A percentile compares a stretch with the other conserved stretches of the same genome.
These are phyloP conservation scores for Halyomorpha halys DNA, from an alignment of 1,140 invertebrate genomes.

Conservation along the genomic window DNA sequence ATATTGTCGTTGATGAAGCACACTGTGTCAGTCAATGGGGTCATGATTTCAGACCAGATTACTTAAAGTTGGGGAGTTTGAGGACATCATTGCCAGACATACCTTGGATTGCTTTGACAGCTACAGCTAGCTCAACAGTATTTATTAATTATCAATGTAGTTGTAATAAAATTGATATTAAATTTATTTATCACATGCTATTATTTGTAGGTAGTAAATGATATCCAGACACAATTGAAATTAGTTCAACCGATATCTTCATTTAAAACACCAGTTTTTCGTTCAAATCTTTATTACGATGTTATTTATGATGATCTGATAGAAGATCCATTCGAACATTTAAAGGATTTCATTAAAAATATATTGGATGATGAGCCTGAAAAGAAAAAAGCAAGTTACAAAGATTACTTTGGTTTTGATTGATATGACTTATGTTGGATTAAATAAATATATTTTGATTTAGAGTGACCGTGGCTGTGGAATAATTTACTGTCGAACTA, in stretches of 20 bases:
- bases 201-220: constrained; percentile 41
- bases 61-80: constrained; percentile 67
- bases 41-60: constrained; percentile 93
- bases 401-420: not conserved
- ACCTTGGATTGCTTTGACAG: constrained; percentile 85
- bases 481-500: constrained; percentile 57
- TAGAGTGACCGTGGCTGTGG: constrained; percentile 41
- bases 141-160: not conserved
- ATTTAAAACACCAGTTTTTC: constrained; percentile 53
- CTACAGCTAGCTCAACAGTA: constrained; percentile 59
- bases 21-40: constrained; percentile 98
- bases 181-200: not conserved
- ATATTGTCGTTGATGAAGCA: constrained; percentile 83
- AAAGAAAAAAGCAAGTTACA: constrained; percentile 12
- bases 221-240: constrained; percentile 46
- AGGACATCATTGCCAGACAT: constrained; percentile 50
- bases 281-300: constrained; percentile 59
- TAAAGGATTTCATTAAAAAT: constrained; percentile 56
- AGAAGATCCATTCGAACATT: constrained; percentile 62
- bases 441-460: constrained; percentile 27
- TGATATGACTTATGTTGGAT: not conserved
- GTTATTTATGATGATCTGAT: constrained; percentile 69
- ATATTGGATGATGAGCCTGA: constrained; percentile 35
- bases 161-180: not conserved
- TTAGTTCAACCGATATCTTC: constrained; percentile 42